Percentiles rank a stretch among this genome's conserved stretches.
These are phyloP conservation scores for Epiblema foenella DNA, from an alignment of 2,888 invertebrate species.

Conservation along the genomic window DNA sequence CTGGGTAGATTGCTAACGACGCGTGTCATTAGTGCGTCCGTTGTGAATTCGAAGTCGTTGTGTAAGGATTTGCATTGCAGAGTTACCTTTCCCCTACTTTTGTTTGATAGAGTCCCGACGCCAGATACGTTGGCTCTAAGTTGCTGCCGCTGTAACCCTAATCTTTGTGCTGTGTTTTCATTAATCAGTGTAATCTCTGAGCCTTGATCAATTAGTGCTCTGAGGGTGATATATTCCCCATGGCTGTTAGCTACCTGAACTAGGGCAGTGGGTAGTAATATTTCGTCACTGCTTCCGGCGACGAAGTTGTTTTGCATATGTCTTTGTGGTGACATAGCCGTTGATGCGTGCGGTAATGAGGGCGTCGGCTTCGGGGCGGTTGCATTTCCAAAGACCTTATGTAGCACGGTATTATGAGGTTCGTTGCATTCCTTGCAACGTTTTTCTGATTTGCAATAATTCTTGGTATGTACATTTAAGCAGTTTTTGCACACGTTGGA, in stretches of 20 bases:
- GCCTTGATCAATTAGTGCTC: too few species aligned
- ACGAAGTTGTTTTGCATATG: constrained; percentile 23
- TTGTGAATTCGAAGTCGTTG: background rate
- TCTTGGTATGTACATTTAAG: constrained; percentile 5
- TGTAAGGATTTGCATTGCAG: constrained; percentile 9
- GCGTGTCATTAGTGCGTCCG: too few species aligned
- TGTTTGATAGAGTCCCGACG: background rate
- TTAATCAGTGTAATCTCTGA: too few species aligned
- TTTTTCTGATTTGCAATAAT: constrained; percentile 38
- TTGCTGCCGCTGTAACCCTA: too few species aligned
- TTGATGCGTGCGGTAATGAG: background rate
- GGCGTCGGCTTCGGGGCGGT: background rate
- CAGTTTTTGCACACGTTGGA: too few species aligned
- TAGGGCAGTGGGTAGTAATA: too few species aligned
- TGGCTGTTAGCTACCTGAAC: too few species aligned
- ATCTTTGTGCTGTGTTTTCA: too few species aligned
- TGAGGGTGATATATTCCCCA: too few species aligned
- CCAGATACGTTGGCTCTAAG: too few species aligned
- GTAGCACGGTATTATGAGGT: constrained; percentile 34
- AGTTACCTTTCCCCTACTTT: background rate
- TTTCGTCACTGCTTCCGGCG: too few species aligned
- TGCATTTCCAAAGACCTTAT: background rate
- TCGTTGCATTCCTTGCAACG: constrained; percentile 37
- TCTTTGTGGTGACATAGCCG: background rate
- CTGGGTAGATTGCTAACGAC: too few species aligned